These are phyloP conservation scores for Phymastichus coffea DNA, from an alignment of 1,140 invertebrate species.

Conservation along the genomic window DNA sequence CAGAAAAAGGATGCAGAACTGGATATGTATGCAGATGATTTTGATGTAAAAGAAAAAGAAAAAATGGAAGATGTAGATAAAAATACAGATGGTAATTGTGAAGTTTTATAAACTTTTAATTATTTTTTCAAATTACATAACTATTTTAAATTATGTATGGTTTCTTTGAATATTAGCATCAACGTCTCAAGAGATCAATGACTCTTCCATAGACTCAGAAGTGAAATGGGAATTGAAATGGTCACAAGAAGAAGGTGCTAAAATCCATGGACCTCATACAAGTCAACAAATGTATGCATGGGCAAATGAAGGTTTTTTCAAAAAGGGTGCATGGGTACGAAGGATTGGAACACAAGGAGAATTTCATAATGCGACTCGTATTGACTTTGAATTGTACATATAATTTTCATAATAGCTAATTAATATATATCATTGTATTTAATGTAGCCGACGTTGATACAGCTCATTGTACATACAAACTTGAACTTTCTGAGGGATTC, in stretches of 20 bases:
- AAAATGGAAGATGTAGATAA: constrained; percentile 50
- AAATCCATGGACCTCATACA: constrained; percentile 81
- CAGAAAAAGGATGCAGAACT: constrained; percentile 65
- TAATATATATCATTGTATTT: not conserved
- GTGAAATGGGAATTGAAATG: constrained; percentile 91
- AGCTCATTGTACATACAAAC: not conserved
- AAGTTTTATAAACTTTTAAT: not conserved
- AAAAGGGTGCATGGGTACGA: constrained; percentile 79
- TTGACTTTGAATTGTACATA: constrained; percentile 91
- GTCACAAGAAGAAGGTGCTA: constrained; percentile 73
- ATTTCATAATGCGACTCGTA: constrained; percentile 85
- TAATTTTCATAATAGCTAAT: constrained; percentile 19
- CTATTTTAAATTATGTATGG: no score
- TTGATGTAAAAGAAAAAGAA: constrained; percentile 75
- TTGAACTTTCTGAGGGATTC: not conserved
- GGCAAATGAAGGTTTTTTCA: constrained; percentile 83
- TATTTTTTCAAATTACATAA: no score
- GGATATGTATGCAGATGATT: constrained; percentile 95
- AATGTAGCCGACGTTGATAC: not conserved
- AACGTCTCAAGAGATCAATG: constrained; percentile 26
- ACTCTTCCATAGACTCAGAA: constrained; percentile 53
- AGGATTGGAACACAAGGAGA: constrained; percentile 72
- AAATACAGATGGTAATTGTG: constrained; percentile 19
- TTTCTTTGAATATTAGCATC: constrained; percentile 16
- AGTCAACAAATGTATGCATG: constrained; percentile 87